phyloP scores from a whole-genome alignment of 2,888 invertebrate genomes.

The Hylaea fasciaria region DNA sequence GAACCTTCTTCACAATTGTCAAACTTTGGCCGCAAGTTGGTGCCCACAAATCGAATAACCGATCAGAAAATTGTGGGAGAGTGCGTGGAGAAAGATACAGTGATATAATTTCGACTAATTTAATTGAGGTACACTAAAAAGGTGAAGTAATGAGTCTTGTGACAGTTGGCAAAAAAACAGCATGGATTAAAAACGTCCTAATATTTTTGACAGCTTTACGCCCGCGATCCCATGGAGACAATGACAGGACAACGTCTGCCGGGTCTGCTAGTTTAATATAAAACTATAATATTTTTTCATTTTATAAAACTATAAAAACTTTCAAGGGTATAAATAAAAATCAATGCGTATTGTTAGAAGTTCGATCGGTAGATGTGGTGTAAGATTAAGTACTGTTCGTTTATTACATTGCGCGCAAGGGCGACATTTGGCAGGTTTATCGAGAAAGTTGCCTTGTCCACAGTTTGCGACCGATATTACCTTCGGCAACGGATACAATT shows the following conservation, averaged over 20 bases:
- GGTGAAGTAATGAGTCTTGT: too few species aligned
- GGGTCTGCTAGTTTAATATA: too few species aligned
- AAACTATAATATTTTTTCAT: too few species aligned
- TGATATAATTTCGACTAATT: conserved; percentile 7
- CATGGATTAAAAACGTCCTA: too few species aligned
- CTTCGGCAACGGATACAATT: conserved; percentile 34
- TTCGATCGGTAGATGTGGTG: conserved; percentile 1
- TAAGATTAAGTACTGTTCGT: conserved; percentile 27
- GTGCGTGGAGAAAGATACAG: conserved; percentile 8
- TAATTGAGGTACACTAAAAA: not conserved
- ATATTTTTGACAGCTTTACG: too few species aligned
- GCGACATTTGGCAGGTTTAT: conserved; percentile 55
- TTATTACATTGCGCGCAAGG: conserved; percentile 30
- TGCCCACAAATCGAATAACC: conserved; percentile 53
- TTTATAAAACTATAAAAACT: too few species aligned
- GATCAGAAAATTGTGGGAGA: conserved; percentile 44
- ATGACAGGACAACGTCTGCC: too few species aligned
- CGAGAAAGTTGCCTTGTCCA: conserved; percentile 52
- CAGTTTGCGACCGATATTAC: conserved; percentile 40
- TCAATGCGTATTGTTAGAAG: too few species aligned
- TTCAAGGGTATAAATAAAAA: too few species aligned
- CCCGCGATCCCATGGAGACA: too few species aligned
- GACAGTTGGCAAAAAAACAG: too few species aligned
- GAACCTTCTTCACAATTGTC: conserved; percentile 30
- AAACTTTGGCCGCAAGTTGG: conserved; percentile 52